Conservation (phyloP, 1,140 invertebrate genomes). For the Holcopasites calliopsidis region DNA sequence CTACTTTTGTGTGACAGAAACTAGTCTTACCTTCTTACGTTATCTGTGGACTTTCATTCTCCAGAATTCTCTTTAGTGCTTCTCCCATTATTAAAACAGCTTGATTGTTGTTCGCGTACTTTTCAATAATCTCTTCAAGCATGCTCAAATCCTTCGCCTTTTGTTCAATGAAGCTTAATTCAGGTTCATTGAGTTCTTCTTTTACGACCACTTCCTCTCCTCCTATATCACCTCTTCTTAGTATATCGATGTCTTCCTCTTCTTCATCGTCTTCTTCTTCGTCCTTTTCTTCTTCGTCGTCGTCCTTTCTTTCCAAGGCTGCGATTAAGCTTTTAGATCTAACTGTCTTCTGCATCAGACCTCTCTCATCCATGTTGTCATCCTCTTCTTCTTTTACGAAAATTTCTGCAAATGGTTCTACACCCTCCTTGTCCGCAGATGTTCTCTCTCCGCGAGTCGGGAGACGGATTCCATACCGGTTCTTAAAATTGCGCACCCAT, state of each 20-base stretch:
- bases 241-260: background rate
- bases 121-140: background rate
- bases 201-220: background rate
- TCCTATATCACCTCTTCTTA: background rate
- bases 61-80: background rate
- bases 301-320: too few relatives aligned
- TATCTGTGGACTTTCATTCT: too few relatives aligned
- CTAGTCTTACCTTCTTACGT: background rate
- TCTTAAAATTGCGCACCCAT: background rate
- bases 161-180: background rate
- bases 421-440: accelerated
- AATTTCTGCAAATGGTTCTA: background rate
- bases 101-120: background rate
- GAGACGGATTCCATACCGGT: background rate
- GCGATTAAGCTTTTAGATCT: too few relatives aligned
- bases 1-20: background rate
- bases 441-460: background rate
- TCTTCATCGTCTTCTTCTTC: background rate
- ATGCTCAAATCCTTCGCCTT: background rate
- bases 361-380: too few relatives aligned
- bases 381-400: background rate
- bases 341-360: too few relatives aligned
- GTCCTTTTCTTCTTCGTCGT: too few relatives aligned
- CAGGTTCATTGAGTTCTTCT: too few relatives aligned
- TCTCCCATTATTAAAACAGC: background rate